A percentile compares a stretch with the other conserved stretches of the same genome.
These are phyloP conservation scores for Argentina silus DNA, from an alignment of 2,797 vertebrate genomes.

Conservation along the genomic window DNA sequence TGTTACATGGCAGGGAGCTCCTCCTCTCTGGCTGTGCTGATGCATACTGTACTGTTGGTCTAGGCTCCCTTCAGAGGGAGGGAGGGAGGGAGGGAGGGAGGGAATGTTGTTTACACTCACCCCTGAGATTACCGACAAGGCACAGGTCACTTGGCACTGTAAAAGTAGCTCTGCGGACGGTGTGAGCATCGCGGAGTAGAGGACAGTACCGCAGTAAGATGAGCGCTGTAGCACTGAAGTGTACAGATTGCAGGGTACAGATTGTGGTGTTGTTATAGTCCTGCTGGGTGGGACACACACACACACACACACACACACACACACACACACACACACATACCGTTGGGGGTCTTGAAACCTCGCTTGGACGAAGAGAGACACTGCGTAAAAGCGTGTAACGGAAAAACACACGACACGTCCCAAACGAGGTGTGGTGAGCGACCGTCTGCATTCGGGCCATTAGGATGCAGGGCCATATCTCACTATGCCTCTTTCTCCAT, in stretches of 20 bases:
- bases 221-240: background rate
- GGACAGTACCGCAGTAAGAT: too few species aligned
- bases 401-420: background rate
- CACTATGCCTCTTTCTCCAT: slow-evolving; percentile 67
- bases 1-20: background rate
- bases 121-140: too few species aligned
- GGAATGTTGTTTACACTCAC: background rate
- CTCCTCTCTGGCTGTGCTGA: slow-evolving; percentile 3
- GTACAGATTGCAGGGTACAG: background rate
- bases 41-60: background rate
- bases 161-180: too few species aligned
- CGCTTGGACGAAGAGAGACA: too few species aligned
- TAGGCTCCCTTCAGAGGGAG: background rate
- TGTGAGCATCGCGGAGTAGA: too few species aligned
- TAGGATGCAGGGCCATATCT: slow-evolving; percentile 74
- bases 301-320: background rate
- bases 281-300: background rate
- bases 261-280: background rate
- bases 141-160: too few species aligned
- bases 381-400: too few species aligned
- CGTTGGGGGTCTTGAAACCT: too few species aligned
- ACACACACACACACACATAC: background rate
- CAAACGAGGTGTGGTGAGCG: slow-evolving; percentile 46
- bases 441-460: slow-evolving; percentile 52
- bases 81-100: background rate